Percentiles rank a stretch among this genome's conserved stretches.
Evolutionary conservation across 2,888 invertebrate genomes (phyloP).

Genomic region (Apamea epomidion): DNA sequence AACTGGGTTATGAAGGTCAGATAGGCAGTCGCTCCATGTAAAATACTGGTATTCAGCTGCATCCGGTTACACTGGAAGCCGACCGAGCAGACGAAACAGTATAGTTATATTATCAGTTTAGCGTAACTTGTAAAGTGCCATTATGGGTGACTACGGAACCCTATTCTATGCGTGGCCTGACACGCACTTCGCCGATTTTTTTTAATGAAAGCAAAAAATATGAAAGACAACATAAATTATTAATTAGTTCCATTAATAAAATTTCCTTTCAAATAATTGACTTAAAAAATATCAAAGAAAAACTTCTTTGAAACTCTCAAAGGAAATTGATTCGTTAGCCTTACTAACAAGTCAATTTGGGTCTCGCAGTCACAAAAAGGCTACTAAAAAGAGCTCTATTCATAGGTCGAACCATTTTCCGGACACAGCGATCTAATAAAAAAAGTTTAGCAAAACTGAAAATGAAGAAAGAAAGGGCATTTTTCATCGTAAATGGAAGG

Average conservation of each 20-base stretch:
- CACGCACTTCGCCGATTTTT: too few species aligned
- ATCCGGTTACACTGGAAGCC: too few species aligned
- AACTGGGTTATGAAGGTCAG: too few species aligned
- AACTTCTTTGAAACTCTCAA: background rate
- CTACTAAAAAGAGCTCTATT: slow-evolving; percentile 20
- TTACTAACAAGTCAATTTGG: slow-evolving; percentile 38
- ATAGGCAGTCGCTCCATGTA: too few species aligned
- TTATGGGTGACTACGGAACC: too few species aligned
- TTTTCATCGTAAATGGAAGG: background rate
- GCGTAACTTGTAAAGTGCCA: too few species aligned
- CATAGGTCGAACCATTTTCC: slow-evolving; percentile 21
- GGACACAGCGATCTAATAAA: slow-evolving; percentile 8
- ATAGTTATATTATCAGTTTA: too few species aligned
- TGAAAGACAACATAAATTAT: background rate
- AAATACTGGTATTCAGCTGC: too few species aligned
- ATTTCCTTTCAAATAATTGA: background rate
- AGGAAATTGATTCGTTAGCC: slow-evolving; percentile 42
- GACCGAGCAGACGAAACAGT: too few species aligned
- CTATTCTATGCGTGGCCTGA: too few species aligned
- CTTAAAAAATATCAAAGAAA: slow-evolving; percentile 2
- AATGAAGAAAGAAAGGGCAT: slow-evolving; percentile 6
- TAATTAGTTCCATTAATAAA: too few species aligned
- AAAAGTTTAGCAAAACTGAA: slow-evolving; percentile 21
- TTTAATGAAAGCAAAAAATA: background rate
- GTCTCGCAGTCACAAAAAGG: slow-evolving; percentile 16